Evolutionary conservation across 2,888 invertebrate species (phyloP).

Genomic region (Pseudoips prasinana): DNA sequence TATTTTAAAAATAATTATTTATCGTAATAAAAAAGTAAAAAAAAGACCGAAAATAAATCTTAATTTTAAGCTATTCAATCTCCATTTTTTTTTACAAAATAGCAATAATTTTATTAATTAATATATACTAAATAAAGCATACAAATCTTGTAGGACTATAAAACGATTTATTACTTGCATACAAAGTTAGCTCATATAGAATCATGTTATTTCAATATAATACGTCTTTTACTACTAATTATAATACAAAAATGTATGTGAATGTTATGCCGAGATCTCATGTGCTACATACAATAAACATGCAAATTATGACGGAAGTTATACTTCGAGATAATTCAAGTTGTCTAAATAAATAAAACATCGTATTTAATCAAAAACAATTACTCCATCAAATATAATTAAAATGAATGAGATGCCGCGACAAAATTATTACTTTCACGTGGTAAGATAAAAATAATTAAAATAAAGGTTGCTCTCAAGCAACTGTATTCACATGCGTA

Average conservation of each 20-base stretch:
- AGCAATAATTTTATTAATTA: slow-evolving; percentile 14
- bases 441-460: no score
- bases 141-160: slow-evolving; percentile 27
- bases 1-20: slow-evolving; percentile 2
- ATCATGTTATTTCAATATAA: slow-evolving; percentile 31
- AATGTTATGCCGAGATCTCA: slow-evolving; percentile 29
- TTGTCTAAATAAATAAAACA: no score
- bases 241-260: slow-evolving; percentile 36
- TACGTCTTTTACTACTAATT: slow-evolving; percentile 35
- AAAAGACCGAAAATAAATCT: slow-evolving; percentile 8
- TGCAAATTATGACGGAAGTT: no score
- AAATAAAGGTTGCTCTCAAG: no score
- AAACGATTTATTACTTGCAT: slow-evolving; percentile 29
- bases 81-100: slow-evolving; percentile 23
- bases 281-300: no score
- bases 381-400: no score
- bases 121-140: slow-evolving; percentile 30
- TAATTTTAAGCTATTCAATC: slow-evolving; percentile 14
- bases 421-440: no score
- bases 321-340: no score
- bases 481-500: no score
- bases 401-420: no score
- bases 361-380: no score
- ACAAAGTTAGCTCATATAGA: slow-evolving; percentile 22
- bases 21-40: slow-evolving; percentile 25